Conservation (phyloP, 2,888 invertebrate genomes). For the Cataglyphis cursor region DNA sequence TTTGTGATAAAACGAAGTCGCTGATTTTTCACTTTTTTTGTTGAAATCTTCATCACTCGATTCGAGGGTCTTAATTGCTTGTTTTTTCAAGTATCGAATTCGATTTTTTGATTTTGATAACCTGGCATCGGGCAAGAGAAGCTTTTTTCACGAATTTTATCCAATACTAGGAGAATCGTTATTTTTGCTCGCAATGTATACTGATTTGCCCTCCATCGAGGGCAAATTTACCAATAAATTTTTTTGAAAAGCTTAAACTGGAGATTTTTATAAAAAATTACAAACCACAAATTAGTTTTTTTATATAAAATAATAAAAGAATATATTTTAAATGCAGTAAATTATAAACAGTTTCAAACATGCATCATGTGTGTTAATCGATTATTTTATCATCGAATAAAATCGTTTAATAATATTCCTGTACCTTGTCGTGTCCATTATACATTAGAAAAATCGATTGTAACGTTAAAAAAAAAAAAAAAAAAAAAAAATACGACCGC, state of each 20-base stretch:
- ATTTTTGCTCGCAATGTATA: slow-evolving; percentile 32
- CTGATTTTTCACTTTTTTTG: slow-evolving; percentile 42
- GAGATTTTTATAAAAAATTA: neutral
- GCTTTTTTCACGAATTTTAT: slow-evolving; percentile 23
- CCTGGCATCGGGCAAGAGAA: neutral
- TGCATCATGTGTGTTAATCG: neutral
- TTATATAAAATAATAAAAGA: neutral
- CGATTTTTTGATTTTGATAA: slow-evolving; percentile 41
- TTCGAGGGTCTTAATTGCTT: slow-evolving; percentile 41
- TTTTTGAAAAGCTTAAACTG: neutral
- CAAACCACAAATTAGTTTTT: neutral
- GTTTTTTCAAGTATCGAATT: slow-evolving; percentile 37
- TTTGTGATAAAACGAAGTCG: slow-evolving; percentile 25
- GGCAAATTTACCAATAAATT: neutral
- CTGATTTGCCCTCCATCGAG: neutral
- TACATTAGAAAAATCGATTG: neutral
- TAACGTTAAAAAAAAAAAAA: neutral
- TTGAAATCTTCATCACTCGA: slow-evolving; percentile 33
- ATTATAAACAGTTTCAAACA: neutral
- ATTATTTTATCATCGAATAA: neutral
- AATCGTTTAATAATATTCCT: neutral
- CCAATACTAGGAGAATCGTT: neutral
- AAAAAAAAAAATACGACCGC: neutral
- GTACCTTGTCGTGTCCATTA: neutral
- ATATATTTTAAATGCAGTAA: neutral